Evolutionary conservation across 2,888 invertebrate genomes (phyloP).

Genomic region (Tenthredo mesomela): DNA sequence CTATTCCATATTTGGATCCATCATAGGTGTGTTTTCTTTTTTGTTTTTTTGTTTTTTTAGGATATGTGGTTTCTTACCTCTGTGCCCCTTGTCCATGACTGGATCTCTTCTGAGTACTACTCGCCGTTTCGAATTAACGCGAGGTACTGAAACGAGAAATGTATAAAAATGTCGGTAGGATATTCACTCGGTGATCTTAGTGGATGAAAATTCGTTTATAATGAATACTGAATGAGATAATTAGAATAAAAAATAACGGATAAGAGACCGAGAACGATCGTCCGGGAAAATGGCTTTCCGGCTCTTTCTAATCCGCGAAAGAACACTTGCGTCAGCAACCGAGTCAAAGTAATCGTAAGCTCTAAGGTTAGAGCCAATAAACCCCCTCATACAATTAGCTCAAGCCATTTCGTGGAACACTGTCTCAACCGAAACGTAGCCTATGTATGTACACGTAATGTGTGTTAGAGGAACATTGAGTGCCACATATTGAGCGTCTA

Average conservation of each 20-base stretch:
- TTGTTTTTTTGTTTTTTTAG: not conserved
- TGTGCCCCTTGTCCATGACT: constrained; percentile 88
- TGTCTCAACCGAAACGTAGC: constrained; percentile 4
- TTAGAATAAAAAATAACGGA: not conserved
- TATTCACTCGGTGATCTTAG: too few relatives aligned
- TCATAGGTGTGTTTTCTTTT: not conserved
- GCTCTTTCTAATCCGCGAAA: not conserved
- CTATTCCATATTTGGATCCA: not conserved
- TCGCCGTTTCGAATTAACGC: constrained; percentile 84
- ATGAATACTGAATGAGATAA: not conserved
- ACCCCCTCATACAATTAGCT: constrained; percentile 32
- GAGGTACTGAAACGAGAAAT: constrained; percentile 57
- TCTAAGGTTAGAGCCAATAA: constrained; percentile 23
- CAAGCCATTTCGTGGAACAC: not conserved
- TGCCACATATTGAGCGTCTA: not conserved
- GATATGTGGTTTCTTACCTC: constrained; percentile 83
- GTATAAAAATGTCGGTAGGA: not conserved
- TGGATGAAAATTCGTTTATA: not conserved
- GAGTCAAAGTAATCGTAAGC: constrained; percentile 26
- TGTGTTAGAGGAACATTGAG: constrained; percentile 19
- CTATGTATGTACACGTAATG: not conserved
- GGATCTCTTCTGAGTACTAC: constrained; percentile 89
- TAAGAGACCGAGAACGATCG: not conserved
- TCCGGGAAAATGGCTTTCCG: not conserved
- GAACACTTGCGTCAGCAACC: not conserved